Conservation (phyloP, 2,888 invertebrate species). For the Frankliniella fusca region DNA sequence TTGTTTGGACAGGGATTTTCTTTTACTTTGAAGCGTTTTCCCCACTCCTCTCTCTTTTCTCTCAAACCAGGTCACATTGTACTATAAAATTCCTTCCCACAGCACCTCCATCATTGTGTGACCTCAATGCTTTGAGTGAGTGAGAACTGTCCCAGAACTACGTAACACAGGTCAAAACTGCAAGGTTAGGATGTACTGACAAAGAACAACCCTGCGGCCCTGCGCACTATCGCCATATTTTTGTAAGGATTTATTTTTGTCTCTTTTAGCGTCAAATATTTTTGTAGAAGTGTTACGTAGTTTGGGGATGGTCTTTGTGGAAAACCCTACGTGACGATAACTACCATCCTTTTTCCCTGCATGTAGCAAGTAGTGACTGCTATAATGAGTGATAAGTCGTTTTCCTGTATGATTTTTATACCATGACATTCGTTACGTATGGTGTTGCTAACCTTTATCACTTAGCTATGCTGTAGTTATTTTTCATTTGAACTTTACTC, state of each 20-base stretch:
- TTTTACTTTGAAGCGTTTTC: neutral
- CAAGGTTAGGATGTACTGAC: too few species aligned
- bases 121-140: slow-evolving; percentile 13
- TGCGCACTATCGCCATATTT: neutral
- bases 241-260: neutral
- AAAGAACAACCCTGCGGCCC: neutral
- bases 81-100: neutral
- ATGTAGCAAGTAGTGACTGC: neutral
- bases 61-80: neutral
- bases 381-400: neutral
- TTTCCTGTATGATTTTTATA: neutral
- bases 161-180: neutral
- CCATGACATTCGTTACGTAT: neutral
- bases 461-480: neutral
- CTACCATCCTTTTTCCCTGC: slow-evolving; percentile 7
- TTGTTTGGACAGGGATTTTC: neutral
- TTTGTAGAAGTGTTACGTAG: slow-evolving; percentile 11
- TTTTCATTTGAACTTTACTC: neutral
- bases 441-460: neutral
- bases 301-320: slow-evolving; percentile 4
- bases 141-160: slow-evolving; percentile 13
- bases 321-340: slow-evolving; percentile 1
- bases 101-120: neutral
- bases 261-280: neutral
- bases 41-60: neutral